Evolutionary conservation across 53 echinoderm and acorn worm species (phyloP), one percentile per base, ranked within the genome.

Genomic region (Stichopus horrens): DNA sequence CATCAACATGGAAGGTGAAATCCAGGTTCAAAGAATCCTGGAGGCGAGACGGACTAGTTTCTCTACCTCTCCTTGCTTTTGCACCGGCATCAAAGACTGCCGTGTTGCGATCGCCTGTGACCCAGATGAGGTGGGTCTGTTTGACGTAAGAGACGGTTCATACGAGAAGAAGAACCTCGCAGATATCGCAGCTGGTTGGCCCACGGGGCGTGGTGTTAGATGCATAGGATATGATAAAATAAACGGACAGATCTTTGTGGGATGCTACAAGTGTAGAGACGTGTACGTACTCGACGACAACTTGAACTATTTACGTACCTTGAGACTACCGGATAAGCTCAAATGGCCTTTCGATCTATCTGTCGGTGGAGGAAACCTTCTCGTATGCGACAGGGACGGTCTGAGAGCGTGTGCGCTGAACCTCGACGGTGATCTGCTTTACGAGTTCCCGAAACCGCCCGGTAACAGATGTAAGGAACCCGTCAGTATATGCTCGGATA

Each of bases 391-490:
- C 51, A 21, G n/a, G n/a, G 58, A 58, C 21, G 59, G 59, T 58
- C 58, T 59, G 22, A 83, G 83, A 23, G 83, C 65, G 5, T 83
- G 60, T 37, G 23, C 59, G 8, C 20, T 83, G 8, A 83, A 8
- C 37, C 18, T 23, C 4, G 83, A 83, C 0, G 83, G 23, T 9
- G 60, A 83, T 7, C 5, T 83, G 10, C 20, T 58, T 1, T 59
- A 83, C 57, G 83, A 83, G 37, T 83, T 83, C 22, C 37, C 5
- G 63, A 83, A 83, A 23, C 83, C 83, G 13, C 9, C n/a, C 4
- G 51, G 59, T 51, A 51, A 23, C 51, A 20, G 83, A 58, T 57
- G 51, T n/a, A 37, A 83, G 20, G 21, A 59, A 22, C 83, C 83
- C 11, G 23, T 10, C 8, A 83, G 83, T 37, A 58, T 83, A 11